phyloP scores from a whole-genome alignment of 1,140 invertebrate genomes.

The Drosophila nigrodunni region DNA sequence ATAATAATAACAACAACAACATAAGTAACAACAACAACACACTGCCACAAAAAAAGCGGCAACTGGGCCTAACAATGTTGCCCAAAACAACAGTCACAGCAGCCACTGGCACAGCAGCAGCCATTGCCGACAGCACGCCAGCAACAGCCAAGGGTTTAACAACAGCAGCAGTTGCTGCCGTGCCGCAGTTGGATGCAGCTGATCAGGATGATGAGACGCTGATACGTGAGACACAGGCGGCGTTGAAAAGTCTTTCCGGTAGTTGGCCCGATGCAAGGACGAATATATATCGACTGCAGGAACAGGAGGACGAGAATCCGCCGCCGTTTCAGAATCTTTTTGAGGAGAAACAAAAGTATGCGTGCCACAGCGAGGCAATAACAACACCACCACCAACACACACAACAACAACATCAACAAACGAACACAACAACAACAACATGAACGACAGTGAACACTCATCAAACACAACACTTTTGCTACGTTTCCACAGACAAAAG shows the following conservation, averaged over 20 bases:
- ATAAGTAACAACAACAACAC: slow-evolving; percentile 63
- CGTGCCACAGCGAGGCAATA: slow-evolving; percentile 1
- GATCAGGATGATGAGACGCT: slow-evolving; percentile 91
- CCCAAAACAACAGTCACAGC: slow-evolving; percentile 9
- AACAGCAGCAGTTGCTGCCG: slow-evolving; percentile 41
- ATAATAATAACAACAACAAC: slow-evolving; percentile 44
- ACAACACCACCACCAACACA: neutral
- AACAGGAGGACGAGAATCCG: slow-evolving; percentile 89
- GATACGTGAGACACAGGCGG: slow-evolving; percentile 94
- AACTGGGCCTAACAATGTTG: slow-evolving; percentile 74
- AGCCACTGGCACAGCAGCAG: slow-evolving; percentile 3
- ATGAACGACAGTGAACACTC: slow-evolving; percentile 8
- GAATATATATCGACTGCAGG: slow-evolving; percentile 88
- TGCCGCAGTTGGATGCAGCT: slow-evolving; percentile 49
- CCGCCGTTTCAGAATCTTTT: slow-evolving; percentile 94
- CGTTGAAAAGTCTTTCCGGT: slow-evolving; percentile 92
- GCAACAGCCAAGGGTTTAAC: slow-evolving; percentile 11
- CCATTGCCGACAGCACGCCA: slow-evolving; percentile 28
- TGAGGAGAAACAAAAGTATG: slow-evolving; percentile 90
- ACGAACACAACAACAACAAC: slow-evolving; percentile 20
- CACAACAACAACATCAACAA: slow-evolving; percentile 10
- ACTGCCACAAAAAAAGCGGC: slow-evolving; percentile 88
- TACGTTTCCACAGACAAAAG: slow-evolving; percentile 82
- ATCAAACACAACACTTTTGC: slow-evolving; percentile 46
- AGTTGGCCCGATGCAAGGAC: slow-evolving; percentile 90